Evolutionary conservation across 1,140 invertebrate genomes (phyloP), one percentile per base, ranked within the genome.

Genomic region (Venustaconcha ellipsiformis): DNA sequence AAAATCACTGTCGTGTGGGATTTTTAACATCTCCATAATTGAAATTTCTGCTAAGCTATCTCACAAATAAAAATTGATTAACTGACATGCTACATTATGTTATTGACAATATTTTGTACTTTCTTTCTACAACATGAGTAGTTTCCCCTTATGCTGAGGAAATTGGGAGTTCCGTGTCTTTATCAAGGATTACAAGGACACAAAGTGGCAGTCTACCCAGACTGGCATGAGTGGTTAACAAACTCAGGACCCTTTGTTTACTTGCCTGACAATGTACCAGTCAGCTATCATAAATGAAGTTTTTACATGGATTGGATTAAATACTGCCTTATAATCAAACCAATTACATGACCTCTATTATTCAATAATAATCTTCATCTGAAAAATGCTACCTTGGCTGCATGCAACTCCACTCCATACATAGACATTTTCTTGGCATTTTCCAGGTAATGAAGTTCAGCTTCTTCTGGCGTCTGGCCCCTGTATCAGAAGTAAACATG

Each of bases 371-470:
- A 66, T 26, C n/a, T 37, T 15, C 30, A 17, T 12, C 55, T 65
- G 8, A 65, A 18, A 2, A 68, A 66, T 67, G 55, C 76, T 82
- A 90, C 89, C 92, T 96, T 97, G 23, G 97, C 97, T 57, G 95
- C 94, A 91, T 99, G 97, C 67, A 99, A 91, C 90, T 99, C 96
- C 15, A 99, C 96, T 14, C 97, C 97, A 87, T 99, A 99, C 96
- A 99, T 97, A 12, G 97, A 96, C 84, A 99, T 91, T 90, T 99
- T 99, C 90, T 98, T 98, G 8, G 97, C 97, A 91, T 99, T 99
- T 90, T 99, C 97, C 81, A 99, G 91, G 89, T 97, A 99, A 88
- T 98, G 96, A 26, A 99, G 88, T 89, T 99, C 98, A 12, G 97
- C 97, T 91, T 98, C 97, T 2, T 97, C 96, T 59, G 97, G 97